Base-by-base conservation (phyloP, 2,797 vertebrate species). In the Chelmon rostratus region DNA sequence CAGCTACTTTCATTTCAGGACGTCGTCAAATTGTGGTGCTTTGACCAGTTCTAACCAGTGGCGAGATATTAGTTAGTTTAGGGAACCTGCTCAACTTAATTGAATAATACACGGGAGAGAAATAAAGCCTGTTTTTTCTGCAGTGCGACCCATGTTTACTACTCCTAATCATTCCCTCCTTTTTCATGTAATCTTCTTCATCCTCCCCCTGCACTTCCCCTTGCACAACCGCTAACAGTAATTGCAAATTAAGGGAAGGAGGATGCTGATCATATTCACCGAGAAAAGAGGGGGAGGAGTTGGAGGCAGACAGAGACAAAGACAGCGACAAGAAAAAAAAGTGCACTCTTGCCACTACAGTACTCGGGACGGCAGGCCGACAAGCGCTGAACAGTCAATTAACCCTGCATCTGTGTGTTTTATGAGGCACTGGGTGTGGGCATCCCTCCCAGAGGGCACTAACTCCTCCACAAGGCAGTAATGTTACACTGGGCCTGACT, bases 321-420 rank as follows among this genome's bases (percentile, higher is more conserved):
- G 78, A 78, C 59, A 69, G 23, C 58, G 76, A 68, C 46, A 56
- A 78, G 23, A 56, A 68, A 54, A 8, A 40, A 49, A 73, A 83
- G 66, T 85, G 76, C 76, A 93, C 95, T 96, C 94, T 92, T 94
- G 92, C 96, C 96, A 95, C 97, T 97, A 96, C 94, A 76, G 64
- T 84, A 77, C 74, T 81, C 92, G 93, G 94, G 96, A 96, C 95
- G 94, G 96, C 96, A 94, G 96, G 94, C 94, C 90, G 95, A 96
- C 90, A 95, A 96, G 96, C 95, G 95, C 96, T 96, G 95, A 95
- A 96, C 97, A 98, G 96, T 97, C 97, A 97, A 97, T 99, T 98
- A 99, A 98, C 97, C 96, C 96, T 96, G 96, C 98, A 97, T 98
- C 97, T 98, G 97, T 97, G 97, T 97, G 97, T 96, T 98, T 99